These are phyloP conservation scores for Aldrovandia affinis DNA, from an alignment of 2,797 vertebrate genomes.

Conservation along the genomic window DNA sequence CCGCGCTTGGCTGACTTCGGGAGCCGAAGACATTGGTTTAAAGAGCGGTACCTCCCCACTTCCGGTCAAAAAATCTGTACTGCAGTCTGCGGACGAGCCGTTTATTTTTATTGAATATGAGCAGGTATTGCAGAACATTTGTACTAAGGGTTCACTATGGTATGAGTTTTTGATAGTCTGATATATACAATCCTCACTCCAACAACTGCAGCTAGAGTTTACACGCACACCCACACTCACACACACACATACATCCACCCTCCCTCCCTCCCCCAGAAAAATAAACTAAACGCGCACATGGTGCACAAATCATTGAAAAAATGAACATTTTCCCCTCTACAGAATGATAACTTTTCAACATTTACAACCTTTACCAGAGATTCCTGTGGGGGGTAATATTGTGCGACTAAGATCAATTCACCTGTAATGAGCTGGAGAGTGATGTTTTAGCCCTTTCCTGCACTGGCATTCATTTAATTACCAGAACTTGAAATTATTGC, in stretches of 20 bases:
- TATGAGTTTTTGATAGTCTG: slow-evolving; percentile 72
- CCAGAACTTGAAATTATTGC: neutral
- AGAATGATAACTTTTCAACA: neutral
- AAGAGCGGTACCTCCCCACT: too few relatives aligned
- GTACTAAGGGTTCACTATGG: slow-evolving; percentile 79
- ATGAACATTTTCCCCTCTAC: neutral
- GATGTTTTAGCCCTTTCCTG: too few relatives aligned
- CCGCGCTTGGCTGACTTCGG: slow-evolving; percentile 81
- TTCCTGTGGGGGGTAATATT: too few relatives aligned
- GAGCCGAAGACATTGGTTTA: too few relatives aligned
- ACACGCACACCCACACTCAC: neutral
- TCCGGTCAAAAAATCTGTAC: too few relatives aligned
- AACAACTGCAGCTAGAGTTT: neutral
- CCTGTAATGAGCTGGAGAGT: too few relatives aligned
- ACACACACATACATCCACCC: neutral
- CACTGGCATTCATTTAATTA: too few relatives aligned
- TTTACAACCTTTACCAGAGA: neutral
- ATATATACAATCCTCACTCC: slow-evolving; percentile 73
- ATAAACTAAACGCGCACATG: neutral
- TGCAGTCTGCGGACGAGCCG: too few relatives aligned
- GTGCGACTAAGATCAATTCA: too few relatives aligned
- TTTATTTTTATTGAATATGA: too few relatives aligned
- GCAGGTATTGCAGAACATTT: slow-evolving; percentile 81
- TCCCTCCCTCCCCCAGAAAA: neutral
- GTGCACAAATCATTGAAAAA: neutral